These are phyloP conservation scores for Poecilus cupreus DNA, from an alignment of 2,888 invertebrate genomes.

Conservation along the genomic window DNA sequence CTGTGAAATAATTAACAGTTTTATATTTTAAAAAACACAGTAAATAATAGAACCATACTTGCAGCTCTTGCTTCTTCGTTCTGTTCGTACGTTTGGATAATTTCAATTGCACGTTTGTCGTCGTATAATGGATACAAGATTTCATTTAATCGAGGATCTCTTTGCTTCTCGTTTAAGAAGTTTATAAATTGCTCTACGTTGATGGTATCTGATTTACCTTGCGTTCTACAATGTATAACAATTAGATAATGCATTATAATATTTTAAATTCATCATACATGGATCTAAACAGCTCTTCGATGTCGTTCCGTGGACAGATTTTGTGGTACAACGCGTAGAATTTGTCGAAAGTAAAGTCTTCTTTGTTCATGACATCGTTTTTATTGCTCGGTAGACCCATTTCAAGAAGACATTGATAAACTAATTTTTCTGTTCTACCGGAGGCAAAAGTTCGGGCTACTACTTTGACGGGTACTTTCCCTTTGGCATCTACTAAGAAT, in stretches of 20 bases:
- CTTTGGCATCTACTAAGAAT: constrained; percentile 93
- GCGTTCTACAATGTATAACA: constrained; percentile 79
- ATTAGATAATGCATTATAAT: neutral
- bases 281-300: constrained; percentile 96
- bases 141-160: constrained; percentile 98
- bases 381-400: constrained; percentile 95
- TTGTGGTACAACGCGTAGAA: constrained; percentile 99
- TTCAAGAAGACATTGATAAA: constrained; percentile 96
- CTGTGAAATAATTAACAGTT: constrained; percentile 72
- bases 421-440: constrained; percentile 98
- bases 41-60: constrained; percentile 74
- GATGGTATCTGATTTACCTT: constrained; percentile 92
- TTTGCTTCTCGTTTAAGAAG: constrained; percentile 97
- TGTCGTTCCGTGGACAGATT: constrained; percentile 98
- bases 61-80: constrained; percentile 83
- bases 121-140: constrained; percentile 98
- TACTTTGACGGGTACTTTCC: constrained; percentile 97
- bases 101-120: constrained; percentile 92
- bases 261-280: constrained; percentile 82
- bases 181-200: constrained; percentile 90
- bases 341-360: constrained; percentile 97
- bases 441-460: constrained; percentile 98
- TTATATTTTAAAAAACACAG: constrained; percentile 21
- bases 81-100: constrained; percentile 94
- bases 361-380: constrained; percentile 96